Base-by-base conservation (phyloP, 2,113 vertebrate species). In the Hippocampus comes region DNA sequence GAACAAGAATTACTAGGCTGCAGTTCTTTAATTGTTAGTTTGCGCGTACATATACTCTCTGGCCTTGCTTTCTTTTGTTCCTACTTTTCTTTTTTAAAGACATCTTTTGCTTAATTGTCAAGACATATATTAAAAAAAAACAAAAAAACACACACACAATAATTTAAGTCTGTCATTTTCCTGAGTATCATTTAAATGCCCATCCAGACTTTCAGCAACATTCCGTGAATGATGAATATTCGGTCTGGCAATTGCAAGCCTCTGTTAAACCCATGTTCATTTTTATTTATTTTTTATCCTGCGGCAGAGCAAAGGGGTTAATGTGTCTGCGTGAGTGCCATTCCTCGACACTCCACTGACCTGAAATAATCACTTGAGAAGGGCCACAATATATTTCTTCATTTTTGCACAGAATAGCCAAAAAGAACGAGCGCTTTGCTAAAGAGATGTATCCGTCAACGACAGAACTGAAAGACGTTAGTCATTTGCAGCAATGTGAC, bases 281-380 rank as follows among this genome's bases (percentile, higher is more conserved):
- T 53, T n/a, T n/a, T 56, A n/a, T 56, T 60, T 27, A 14, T 60
- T 60, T 30, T 73, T 46, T 70, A 23, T 68, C 38, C 46, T 34
- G 38, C 42, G 42, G 69, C 27, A 64, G 48, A 63, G 38, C 49
- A 42, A 0, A 0, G 75, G 76, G 46, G n/a, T 18, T n/a, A 63
- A 20, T 55, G 43, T 38, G 60, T 80, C 67, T 70, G 59, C 85
- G 57, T 72, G 73, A 81, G 73, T 61, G 67, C 49, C 81, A 73
- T 56, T 42, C 21, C 30, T 48, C 48, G 67, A 69, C 71, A 75
- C 71, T 72, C 73, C 72, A 75, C 77, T 79, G 71, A 81, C 78
- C 74, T 78, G 77, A 75, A 41, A 73, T 82, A 75, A 84, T 82
- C 25, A 60, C 60, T 70, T 27, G 25, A 79, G 49, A 79, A 71